phyloP scores from a whole-genome alignment of 53 echinoderm and acorn worm genomes.

The Antedon mediterranea region DNA sequence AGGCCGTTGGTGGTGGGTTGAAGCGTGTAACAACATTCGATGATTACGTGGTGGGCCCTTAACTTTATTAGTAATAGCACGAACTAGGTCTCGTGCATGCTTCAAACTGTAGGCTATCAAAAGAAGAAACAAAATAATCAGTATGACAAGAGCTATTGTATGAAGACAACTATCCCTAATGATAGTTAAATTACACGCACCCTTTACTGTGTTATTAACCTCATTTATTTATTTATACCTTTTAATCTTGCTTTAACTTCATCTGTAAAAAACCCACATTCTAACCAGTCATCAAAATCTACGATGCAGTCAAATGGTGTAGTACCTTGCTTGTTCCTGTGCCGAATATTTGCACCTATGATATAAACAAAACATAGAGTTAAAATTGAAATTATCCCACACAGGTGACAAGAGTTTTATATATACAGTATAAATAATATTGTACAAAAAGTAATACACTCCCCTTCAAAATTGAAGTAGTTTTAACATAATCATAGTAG shows the following conservation, averaged over 20 bases:
- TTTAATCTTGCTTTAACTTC: slow-evolving; percentile 94
- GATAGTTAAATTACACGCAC: too few species aligned
- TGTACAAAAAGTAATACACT: too few species aligned
- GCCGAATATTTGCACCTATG: slow-evolving; percentile 82
- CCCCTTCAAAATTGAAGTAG: too few species aligned
- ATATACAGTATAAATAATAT: too few species aligned
- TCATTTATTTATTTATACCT: slow-evolving; percentile 32
- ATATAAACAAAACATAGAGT: not conserved
- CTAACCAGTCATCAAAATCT: slow-evolving; percentile 96
- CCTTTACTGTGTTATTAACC: too few species aligned
- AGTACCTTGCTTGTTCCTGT: slow-evolving; percentile 81
- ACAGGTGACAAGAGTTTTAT: too few species aligned
- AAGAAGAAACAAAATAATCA: not conserved
- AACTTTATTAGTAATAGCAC: slow-evolving; percentile 79
- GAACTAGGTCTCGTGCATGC: slow-evolving; percentile 73
- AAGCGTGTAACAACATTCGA: slow-evolving; percentile 45
- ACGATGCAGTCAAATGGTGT: slow-evolving; percentile 95
- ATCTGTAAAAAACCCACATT: slow-evolving; percentile 92
- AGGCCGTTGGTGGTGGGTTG: not conserved
- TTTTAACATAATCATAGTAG: too few species aligned
- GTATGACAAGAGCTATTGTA: too few species aligned
- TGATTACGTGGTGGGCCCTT: slow-evolving; percentile 32
- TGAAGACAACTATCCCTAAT: not conserved
- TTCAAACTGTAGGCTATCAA: slow-evolving; percentile 75
- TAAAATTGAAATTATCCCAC: too few species aligned